Evolutionary conservation across 2,113 vertebrate genomes (phyloP).

Genomic region (Pardalotus punctatus): DNA sequence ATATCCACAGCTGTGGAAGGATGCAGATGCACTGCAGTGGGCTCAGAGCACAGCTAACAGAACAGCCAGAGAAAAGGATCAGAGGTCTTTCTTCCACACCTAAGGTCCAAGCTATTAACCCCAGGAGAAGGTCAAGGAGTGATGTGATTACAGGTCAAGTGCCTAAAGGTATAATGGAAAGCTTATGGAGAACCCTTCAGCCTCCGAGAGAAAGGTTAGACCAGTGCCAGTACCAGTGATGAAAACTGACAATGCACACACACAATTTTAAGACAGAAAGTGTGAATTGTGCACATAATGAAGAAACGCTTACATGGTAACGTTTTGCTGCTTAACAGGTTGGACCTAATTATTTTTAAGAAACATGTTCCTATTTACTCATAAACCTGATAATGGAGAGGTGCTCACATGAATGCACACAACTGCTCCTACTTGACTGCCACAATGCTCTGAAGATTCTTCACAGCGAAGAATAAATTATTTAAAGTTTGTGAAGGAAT

Average conservation of each 20-base stretch:
- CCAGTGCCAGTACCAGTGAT: not conserved
- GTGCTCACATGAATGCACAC: not conserved
- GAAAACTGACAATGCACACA: not conserved
- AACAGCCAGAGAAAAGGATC: not conserved
- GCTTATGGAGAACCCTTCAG: not conserved
- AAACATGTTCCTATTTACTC: not conserved
- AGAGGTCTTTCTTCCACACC: not conserved
- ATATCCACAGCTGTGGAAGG: not conserved
- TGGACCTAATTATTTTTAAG: not conserved
- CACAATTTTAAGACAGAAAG: not conserved
- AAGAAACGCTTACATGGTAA: not conserved
- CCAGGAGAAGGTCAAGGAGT: not conserved
- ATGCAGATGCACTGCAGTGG: not conserved
- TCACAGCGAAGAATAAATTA: not conserved
- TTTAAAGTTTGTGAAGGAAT: not conserved
- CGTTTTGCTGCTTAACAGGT: not conserved
- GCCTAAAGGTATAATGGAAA: not conserved
- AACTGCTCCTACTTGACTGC: not conserved
- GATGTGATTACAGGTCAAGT: not conserved
- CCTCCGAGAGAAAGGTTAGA: not conserved
- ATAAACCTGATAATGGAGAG: not conserved
- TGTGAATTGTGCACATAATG: accelerated
- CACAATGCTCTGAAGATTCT: not conserved
- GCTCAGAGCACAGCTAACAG: not conserved
- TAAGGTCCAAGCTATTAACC: not conserved